phyloP scores from a whole-genome alignment of 2,888 invertebrate genomes.

The Cotesia congregata region DNA sequence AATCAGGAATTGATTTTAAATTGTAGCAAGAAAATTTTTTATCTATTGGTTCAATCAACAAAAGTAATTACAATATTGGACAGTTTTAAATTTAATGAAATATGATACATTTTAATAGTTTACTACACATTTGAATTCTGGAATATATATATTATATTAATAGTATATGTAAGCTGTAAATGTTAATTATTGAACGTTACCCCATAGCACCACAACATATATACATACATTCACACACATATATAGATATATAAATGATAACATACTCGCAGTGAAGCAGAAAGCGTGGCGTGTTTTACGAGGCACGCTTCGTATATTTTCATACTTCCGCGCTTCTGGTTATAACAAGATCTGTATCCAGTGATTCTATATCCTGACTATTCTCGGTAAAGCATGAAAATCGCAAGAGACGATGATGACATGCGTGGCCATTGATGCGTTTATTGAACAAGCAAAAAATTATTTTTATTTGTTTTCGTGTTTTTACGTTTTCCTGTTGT shows the following conservation, averaged over 20 bases:
- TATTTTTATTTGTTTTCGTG: background rate
- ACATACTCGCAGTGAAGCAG: constrained; percentile 37
- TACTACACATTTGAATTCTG: no score
- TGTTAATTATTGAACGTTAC: no score
- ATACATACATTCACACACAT: background rate
- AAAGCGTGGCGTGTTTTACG: constrained; percentile 45
- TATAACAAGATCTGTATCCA: constrained; percentile 46
- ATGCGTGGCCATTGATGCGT: constrained; percentile 18
- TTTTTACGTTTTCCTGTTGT: background rate
- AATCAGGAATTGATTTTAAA: no score
- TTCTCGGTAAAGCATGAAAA: constrained; percentile 30
- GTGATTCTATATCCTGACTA: constrained; percentile 44
- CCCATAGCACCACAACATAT: no score
- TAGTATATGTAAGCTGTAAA: no score
- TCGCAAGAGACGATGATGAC: constrained; percentile 28
- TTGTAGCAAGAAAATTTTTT: no score
- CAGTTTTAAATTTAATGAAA: no score
- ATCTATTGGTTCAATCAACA: no score
- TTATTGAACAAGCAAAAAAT: constrained; percentile 8
- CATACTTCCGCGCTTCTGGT: constrained; percentile 47
- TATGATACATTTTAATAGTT: no score
- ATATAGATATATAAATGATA: constrained; percentile 6
- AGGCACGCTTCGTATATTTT: constrained; percentile 48
- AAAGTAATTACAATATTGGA: no score
- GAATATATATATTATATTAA: no score